Evolutionary conservation across 2,113 vertebrate genomes (phyloP), one percentile per base, ranked within the genome.

Genomic region (Albula glossodonta): DNA sequence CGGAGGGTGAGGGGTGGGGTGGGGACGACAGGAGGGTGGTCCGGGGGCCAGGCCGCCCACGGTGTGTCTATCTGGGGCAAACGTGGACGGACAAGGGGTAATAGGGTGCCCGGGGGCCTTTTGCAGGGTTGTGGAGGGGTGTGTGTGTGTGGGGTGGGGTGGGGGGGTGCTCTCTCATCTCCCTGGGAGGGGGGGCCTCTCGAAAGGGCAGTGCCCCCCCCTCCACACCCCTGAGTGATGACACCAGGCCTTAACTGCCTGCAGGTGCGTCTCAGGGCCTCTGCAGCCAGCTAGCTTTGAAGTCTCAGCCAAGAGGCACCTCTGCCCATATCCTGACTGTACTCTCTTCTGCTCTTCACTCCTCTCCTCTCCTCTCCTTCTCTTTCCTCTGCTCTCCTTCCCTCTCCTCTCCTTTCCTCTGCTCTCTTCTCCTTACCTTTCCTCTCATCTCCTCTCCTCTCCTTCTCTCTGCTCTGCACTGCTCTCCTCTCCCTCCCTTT

Each of bases 201-300:
- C 48, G 22, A 49, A 48, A 81, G 56, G 51, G n/a, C 57, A 84
- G 80, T 83, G 80, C 84, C 53, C 49, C 31, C 31, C 31, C 80
- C 85, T 83, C 85, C 57, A 41, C 86, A 81, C 57, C 81, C 60
- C 48, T 78, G 82, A 86, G 87, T 74, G 88, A 89, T 88, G 88
- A 89, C 85, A 85, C 89, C 81, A 52, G 81, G 53, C 81, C 87
- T 80, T 89, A 89, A 89, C 85, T 63, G 63, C 74, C 85, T 89
- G 87, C 89, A 89, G 89, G 89, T 89, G 89, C 83, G 82, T 80
- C 56, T 83, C 51, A 80, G 57, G 60, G 81, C 13, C 74, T 51
- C 63, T 80, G 82, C 84, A 78, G 70, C 53, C 63, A 74, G 79
- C 57, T 15, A 81, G 63, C 89, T 90, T 90, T 90, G 89, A 90